These are phyloP conservation scores for Campoletis raptor DNA, from an alignment of 2,888 invertebrate species.

Conservation along the genomic window DNA sequence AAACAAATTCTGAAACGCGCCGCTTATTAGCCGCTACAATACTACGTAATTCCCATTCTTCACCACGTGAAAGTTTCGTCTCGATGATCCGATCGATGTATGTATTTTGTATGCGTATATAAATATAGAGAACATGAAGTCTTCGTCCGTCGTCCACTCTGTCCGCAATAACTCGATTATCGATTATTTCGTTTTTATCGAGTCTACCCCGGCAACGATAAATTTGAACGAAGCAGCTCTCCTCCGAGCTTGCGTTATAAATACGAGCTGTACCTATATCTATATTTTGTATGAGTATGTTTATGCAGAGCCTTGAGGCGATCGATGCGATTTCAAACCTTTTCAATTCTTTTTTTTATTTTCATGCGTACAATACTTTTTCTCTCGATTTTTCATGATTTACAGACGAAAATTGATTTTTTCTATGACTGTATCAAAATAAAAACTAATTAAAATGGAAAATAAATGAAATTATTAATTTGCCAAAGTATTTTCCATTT, in stretches of 20 bases:
- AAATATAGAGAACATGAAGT: constrained; percentile 10
- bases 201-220: constrained; percentile 44
- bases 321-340: constrained; percentile 36
- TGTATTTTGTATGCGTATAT: background rate
- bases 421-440: background rate
- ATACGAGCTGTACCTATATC: background rate
- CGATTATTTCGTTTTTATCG: constrained; percentile 62
- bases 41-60: constrained; percentile 58
- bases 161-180: constrained; percentile 59
- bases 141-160: constrained; percentile 8
- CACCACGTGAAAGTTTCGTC: constrained; percentile 61
- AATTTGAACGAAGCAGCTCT: constrained; percentile 43
- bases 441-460: background rate
- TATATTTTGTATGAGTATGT: background rate
- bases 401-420: background rate
- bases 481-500: background rate
- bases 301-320: constrained; percentile 22
- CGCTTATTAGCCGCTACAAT: constrained; percentile 62
- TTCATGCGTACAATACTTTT: background rate
- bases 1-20: constrained; percentile 12
- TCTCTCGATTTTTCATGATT: background rate
- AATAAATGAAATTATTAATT: background rate
- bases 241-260: constrained; percentile 22
- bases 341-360: constrained; percentile 18
- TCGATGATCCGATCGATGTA: constrained; percentile 31